A percentile compares a stretch with the other conserved stretches of the same genome.
Conservation (phyloP, 2,888 invertebrate species). For the Lochmaea crataegi region DNA sequence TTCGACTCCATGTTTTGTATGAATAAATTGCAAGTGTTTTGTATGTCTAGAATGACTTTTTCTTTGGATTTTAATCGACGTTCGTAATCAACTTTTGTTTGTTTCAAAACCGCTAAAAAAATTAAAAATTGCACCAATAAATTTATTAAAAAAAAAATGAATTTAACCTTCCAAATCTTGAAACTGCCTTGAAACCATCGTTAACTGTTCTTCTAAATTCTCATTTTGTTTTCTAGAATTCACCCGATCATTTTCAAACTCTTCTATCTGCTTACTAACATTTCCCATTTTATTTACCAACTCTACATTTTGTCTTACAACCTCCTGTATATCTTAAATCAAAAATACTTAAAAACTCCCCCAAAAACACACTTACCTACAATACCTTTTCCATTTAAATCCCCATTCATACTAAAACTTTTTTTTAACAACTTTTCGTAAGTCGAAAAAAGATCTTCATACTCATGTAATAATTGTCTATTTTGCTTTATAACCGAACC, state of each 20-base stretch:
- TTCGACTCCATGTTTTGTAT: constrained; percentile 55
- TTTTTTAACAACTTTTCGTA: constrained; percentile 54
- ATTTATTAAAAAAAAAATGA: not conserved
- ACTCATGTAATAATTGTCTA: constrained; percentile 57
- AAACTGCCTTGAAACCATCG: constrained; percentile 50
- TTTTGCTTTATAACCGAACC: constrained; percentile 57
- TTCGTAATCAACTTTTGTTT: constrained; percentile 54
- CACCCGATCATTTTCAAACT: constrained; percentile 55
- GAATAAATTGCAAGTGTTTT: constrained; percentile 54
- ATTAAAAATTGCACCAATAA: no score
- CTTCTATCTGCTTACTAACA: constrained; percentile 51
- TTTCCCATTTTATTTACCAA: constrained; percentile 53
- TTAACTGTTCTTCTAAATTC: constrained; percentile 54
- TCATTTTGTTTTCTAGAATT: constrained; percentile 54
- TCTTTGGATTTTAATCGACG: constrained; percentile 51
- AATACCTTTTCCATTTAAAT: constrained; percentile 30
- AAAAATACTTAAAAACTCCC: not conserved
- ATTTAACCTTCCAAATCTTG: constrained; percentile 54
- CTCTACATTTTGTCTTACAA: constrained; percentile 57
- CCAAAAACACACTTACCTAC: no score
- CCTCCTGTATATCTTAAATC: constrained; percentile 47
- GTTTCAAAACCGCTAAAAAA: constrained; percentile 50
- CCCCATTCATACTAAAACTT: constrained; percentile 34
- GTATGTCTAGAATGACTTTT: constrained; percentile 52
- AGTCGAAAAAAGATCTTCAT: constrained; percentile 55